These are phyloP conservation scores for Garra rufa DNA, from an alignment of 2,113 vertebrate species.

Conservation along the genomic window DNA sequence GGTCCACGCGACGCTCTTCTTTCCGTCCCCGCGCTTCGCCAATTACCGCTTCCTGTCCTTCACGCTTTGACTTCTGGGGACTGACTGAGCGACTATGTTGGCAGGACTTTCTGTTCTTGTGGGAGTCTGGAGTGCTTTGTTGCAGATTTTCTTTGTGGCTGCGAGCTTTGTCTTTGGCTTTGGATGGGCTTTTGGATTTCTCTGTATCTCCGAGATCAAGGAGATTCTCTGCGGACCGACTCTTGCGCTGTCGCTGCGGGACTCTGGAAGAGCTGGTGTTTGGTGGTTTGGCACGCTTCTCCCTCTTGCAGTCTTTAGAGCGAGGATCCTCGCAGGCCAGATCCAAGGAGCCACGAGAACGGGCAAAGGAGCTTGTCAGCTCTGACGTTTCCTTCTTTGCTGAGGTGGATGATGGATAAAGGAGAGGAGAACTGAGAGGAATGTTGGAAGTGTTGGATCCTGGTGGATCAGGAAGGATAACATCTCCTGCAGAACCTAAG, in stretches of 20 bases:
- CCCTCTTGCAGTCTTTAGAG: slow-evolving; percentile 63
- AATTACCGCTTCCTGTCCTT: slow-evolving; percentile 39
- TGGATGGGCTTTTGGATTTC: slow-evolving; percentile 53
- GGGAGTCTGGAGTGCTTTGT: slow-evolving; percentile 60
- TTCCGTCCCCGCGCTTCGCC: neutral
- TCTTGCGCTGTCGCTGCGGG: slow-evolving; percentile 61
- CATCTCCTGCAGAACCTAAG: slow-evolving; percentile 61
- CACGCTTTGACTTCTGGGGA: slow-evolving; percentile 53
- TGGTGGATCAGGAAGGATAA: slow-evolving; percentile 67
- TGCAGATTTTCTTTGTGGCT: slow-evolving; percentile 30
- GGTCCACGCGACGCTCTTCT: slow-evolving; percentile 47
- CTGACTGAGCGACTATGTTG: slow-evolving; percentile 51
- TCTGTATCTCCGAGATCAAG: slow-evolving; percentile 79
- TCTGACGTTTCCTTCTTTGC: slow-evolving; percentile 72
- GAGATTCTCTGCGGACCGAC: slow-evolving; percentile 55
- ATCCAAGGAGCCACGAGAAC: slow-evolving; percentile 61
- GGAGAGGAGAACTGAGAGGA: slow-evolving; percentile 72
- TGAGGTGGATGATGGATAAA: slow-evolving; percentile 61
- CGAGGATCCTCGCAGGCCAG: slow-evolving; percentile 57
- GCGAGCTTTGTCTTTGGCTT: slow-evolving; percentile 69
- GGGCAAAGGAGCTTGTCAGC: slow-evolving; percentile 53
- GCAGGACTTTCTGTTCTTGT: slow-evolving; percentile 54
- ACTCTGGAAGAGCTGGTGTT: slow-evolving; percentile 60
- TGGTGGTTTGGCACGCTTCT: slow-evolving; percentile 57
- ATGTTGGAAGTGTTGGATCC: slow-evolving; percentile 64